Evolutionary conservation across 1,140 invertebrate genomes (phyloP).

Genomic region (Heliconius himera): DNA sequence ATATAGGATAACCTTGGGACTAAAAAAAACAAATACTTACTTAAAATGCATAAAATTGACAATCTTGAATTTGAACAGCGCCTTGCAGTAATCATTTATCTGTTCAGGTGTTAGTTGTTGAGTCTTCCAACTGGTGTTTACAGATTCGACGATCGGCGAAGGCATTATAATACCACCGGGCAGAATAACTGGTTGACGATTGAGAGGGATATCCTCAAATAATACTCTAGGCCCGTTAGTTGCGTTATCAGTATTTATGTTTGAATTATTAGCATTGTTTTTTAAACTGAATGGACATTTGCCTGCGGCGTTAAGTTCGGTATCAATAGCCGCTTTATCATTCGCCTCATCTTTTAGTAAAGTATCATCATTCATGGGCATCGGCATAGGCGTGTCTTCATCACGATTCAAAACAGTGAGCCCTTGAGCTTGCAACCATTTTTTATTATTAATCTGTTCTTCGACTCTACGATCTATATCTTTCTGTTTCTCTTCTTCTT

Average conservation of each 20-base stretch:
- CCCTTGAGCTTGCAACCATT: slow-evolving; percentile 35
- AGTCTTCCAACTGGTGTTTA: slow-evolving; percentile 90
- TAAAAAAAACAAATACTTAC: slow-evolving; percentile 83
- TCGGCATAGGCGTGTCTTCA: neutral
- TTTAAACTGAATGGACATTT: slow-evolving; percentile 34
- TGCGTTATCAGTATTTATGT: neutral
- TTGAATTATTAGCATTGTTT: neutral
- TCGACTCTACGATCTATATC: slow-evolving; percentile 64
- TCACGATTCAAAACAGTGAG: slow-evolving; percentile 11
- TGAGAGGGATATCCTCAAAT: slow-evolving; percentile 54
- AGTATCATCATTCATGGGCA: neutral
- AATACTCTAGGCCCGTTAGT: neutral
- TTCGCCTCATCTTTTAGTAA: neutral
- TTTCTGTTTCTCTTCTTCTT: slow-evolving; percentile 85
- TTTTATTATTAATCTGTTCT: slow-evolving; percentile 64
- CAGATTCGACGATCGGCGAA: slow-evolving; percentile 90
- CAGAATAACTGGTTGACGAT: slow-evolving; percentile 56
- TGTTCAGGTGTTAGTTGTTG: slow-evolving; percentile 90
- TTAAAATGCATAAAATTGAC: slow-evolving; percentile 94
- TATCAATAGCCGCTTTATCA: neutral
- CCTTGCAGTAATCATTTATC: slow-evolving; percentile 92
- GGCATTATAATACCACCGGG: slow-evolving; percentile 81
- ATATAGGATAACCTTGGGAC: too few species aligned
- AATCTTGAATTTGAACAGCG: slow-evolving; percentile 93
- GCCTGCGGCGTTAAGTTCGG: neutral